Conservation (phyloP, 2,797 vertebrate species). For the Arremon brunneinucha region DNA sequence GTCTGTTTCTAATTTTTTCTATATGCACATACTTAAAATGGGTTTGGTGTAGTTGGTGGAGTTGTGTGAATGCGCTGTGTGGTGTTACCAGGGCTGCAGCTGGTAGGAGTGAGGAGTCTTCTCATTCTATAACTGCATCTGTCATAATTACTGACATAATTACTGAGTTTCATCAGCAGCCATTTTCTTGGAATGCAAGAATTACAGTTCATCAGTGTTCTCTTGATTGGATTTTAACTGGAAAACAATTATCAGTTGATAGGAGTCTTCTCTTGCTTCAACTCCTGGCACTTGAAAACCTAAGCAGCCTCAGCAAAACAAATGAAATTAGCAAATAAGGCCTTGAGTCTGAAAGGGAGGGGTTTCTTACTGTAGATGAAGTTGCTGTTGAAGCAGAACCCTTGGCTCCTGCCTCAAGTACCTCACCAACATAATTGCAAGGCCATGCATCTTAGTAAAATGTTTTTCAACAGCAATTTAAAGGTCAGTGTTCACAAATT, state of each 20-base stretch:
- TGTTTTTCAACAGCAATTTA: neutral
- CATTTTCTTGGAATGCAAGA: neutral
- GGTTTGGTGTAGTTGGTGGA: neutral
- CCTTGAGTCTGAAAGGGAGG: neutral
- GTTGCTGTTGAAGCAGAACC: neutral
- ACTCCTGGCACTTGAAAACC: neutral
- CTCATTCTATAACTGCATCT: neutral
- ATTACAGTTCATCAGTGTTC: neutral
- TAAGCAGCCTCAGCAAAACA: neutral
- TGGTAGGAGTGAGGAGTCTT: neutral
- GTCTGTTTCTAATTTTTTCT: neutral
- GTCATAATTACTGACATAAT: neutral
- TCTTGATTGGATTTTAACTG: neutral
- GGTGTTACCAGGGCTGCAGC: neutral
- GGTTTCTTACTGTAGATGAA: neutral
- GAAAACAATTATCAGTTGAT: neutral
- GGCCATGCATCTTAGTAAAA: fast-evolving
- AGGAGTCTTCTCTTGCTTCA: neutral
- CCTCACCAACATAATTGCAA: fast-evolving
- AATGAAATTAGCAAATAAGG: neutral
- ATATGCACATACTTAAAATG: fast-evolving
- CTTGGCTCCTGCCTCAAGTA: neutral
- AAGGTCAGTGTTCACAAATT: neutral
- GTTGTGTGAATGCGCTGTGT: fast-evolving
- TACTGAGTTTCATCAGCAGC: neutral